phyloP scores from a whole-genome alignment of 2,888 invertebrate species.

The Tanypteryx hageni region DNA sequence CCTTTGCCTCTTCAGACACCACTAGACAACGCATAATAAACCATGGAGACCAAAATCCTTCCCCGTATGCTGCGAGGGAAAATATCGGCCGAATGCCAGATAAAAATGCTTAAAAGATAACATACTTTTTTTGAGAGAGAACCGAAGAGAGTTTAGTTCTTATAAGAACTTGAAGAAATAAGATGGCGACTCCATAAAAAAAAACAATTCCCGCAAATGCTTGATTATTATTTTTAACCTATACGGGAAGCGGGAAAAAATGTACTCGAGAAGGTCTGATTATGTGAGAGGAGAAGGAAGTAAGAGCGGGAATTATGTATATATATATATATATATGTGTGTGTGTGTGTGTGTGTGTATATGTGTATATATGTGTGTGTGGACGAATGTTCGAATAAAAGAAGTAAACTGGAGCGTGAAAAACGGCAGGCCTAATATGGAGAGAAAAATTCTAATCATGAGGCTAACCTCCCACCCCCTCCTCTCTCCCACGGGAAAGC shows the following conservation, averaged over 20 bases:
- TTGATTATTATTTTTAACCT: neutral
- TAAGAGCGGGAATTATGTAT: no score
- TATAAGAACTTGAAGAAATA: neutral
- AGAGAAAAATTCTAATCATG: neutral
- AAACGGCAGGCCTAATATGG: neutral
- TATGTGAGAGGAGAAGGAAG: neutral
- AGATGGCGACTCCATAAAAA: neutral
- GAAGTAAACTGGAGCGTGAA: neutral
- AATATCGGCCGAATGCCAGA: neutral
- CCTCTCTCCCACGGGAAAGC: neutral
- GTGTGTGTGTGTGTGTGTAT: no score
- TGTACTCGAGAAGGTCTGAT: neutral
- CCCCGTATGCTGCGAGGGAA: neutral
- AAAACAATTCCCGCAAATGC: neutral
- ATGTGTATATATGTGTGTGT: no score
- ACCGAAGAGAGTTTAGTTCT: neutral
- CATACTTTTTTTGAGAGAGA: neutral
- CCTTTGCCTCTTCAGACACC: neutral
- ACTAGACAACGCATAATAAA: constrained; percentile 9
- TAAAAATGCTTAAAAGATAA: neutral
- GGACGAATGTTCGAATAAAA: neutral
- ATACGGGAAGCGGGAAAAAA: neutral
- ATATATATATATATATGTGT: no score
- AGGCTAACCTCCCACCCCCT: neutral
- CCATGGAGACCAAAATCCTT: neutral